Percentiles rank a stretch among this genome's conserved stretches.
phyloP scores from a whole-genome alignment of 2,888 invertebrate genomes.

The Parascotia fuliginaria region DNA sequence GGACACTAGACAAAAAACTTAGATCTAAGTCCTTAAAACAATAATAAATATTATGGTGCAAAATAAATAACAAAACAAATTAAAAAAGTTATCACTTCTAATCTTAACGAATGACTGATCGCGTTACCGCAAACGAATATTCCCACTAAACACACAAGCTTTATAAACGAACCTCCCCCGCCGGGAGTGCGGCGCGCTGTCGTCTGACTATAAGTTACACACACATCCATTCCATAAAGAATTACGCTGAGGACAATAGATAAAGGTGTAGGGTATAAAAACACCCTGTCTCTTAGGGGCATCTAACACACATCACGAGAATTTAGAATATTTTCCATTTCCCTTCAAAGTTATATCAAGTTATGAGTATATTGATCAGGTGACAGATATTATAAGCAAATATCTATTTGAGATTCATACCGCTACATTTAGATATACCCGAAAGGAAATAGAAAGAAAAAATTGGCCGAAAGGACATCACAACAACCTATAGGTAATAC shows the following conservation, averaged over 20 bases:
- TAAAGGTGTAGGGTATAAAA: constrained; percentile 63
- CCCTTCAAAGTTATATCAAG: constrained; percentile 18
- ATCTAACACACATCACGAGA: constrained; percentile 74
- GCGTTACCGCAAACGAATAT: constrained; percentile 71
- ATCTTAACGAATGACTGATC: constrained; percentile 71
- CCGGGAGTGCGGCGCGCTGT: constrained; percentile 40
- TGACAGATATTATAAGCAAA: constrained; percentile 4
- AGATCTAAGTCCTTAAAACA: constrained; percentile 75
- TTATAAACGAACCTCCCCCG: constrained; percentile 60
- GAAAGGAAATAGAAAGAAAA: constrained; percentile 37
- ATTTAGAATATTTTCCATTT: constrained; percentile 51
- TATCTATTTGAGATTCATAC: constrained; percentile 26
- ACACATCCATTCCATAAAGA: constrained; percentile 83
- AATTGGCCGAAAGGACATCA: constrained; percentile 41
- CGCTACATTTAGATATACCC: constrained; percentile 6
- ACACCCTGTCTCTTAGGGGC: constrained; percentile 66
- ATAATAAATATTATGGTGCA: constrained; percentile 81
- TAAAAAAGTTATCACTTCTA: constrained; percentile 64
- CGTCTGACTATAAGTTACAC: constrained; percentile 53
- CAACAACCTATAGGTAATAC: constrained; percentile 37
- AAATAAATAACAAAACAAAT: constrained; percentile 63
- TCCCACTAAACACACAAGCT: constrained; percentile 84
- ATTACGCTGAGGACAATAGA: constrained; percentile 71
- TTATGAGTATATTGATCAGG: constrained; percentile 10
- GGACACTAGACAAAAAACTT: constrained; percentile 82